These are phyloP conservation scores for Chiloscyllium punctatum DNA, from an alignment of 2,797 vertebrate species.

Conservation along the genomic window DNA sequence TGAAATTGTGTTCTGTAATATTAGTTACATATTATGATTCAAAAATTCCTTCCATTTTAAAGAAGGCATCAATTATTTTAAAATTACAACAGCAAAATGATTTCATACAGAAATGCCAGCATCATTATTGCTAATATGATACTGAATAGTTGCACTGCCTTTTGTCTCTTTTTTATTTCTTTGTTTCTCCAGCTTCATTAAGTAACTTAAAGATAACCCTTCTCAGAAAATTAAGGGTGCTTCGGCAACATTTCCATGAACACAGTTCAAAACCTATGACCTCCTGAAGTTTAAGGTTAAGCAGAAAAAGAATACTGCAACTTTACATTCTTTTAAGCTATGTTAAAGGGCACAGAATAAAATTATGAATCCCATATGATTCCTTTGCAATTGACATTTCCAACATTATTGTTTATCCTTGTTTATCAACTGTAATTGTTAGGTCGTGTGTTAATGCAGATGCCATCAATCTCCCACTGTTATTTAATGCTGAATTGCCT, in stretches of 20 bases:
- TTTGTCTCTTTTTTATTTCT: background rate
- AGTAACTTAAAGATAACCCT: background rate
- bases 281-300: background rate
- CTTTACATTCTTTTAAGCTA: constrained; percentile 3
- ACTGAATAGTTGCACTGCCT: background rate
- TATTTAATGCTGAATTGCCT: constrained; percentile 44
- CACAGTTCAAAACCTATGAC: background rate
- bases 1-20: background rate
- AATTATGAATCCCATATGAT: constrained; percentile 37
- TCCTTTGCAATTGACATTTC: constrained; percentile 28
- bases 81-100: background rate
- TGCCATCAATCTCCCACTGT: constrained; percentile 36
- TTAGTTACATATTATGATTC: background rate
- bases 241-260: background rate
- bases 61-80: background rate
- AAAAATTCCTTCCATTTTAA: background rate
- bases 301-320: constrained; percentile 1
- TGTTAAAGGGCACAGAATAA: constrained; percentile 33
- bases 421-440: constrained; percentile 37
- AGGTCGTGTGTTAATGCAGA: constrained; percentile 36
- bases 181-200: background rate
- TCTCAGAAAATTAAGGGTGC: background rate
- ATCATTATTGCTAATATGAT: background rate
- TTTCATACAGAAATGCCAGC: background rate
- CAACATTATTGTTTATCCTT: constrained; percentile 35